A percentile compares a stretch with the other conserved stretches of the same genome.
Evolutionary conservation across 2,888 invertebrate genomes (phyloP).

Genomic region (Tubulanus polymorphus): DNA sequence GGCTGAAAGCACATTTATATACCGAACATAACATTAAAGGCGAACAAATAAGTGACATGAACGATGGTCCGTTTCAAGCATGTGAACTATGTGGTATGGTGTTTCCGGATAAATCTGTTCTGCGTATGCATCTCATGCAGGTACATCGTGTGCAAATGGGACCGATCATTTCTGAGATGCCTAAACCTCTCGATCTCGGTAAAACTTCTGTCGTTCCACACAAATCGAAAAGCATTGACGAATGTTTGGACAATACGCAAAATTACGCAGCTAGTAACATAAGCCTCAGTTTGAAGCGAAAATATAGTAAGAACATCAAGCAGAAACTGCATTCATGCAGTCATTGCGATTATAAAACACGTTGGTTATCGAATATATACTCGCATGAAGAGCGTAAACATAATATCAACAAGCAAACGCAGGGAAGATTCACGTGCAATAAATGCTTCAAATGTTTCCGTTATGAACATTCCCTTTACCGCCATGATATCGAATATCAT

Average conservation of each 20-base stretch:
- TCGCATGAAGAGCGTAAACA: conserved; percentile 77
- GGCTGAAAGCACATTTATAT: conserved; percentile 36
- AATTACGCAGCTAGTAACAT: neutral
- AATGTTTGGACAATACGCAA: neutral
- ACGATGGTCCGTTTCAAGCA: conserved; percentile 19
- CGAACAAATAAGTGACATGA: neutral
- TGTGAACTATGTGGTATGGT: conserved; percentile 52
- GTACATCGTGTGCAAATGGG: conserved; percentile 50
- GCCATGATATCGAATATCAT: conserved; percentile 27
- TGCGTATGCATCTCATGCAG: conserved; percentile 56
- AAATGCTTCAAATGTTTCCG: conserved; percentile 48
- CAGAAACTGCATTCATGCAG: conserved; percentile 73
- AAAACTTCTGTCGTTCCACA: too few species aligned
- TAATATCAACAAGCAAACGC: conserved; percentile 21
- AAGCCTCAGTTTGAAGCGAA: conserved; percentile 10
- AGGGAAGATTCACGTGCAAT: conserved; percentile 36
- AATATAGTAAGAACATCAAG: conserved; percentile 49
- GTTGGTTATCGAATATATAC: conserved; percentile 83
- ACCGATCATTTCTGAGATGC: conserved; percentile 9
- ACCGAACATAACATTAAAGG: conserved; percentile 30
- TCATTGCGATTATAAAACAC: conserved; percentile 83
- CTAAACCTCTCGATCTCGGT: conserved; percentile 16
- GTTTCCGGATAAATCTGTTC: conserved; percentile 50
- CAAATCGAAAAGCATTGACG: conserved; percentile 11
- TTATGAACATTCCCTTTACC: conserved; percentile 42